Evolutionary conservation across 2,797 vertebrate genomes (phyloP).

Genomic region (Anguilla marmorata): DNA sequence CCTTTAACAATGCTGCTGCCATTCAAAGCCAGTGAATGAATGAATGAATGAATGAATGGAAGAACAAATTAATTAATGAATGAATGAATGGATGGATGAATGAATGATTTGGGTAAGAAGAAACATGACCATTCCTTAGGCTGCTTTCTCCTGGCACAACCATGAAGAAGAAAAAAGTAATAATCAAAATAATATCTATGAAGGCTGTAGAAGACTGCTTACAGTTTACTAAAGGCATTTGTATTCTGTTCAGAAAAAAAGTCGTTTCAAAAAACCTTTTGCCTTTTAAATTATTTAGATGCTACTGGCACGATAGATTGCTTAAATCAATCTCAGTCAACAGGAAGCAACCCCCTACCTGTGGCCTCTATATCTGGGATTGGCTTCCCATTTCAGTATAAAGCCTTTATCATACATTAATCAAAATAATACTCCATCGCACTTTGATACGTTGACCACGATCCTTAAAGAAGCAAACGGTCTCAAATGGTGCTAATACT

Average conservation of each 20-base stretch:
- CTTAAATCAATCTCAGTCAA: constrained; percentile 78
- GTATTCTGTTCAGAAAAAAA: constrained; percentile 21
- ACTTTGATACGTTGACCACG: neutral
- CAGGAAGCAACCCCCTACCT: constrained; percentile 67
- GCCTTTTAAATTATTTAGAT: constrained; percentile 78
- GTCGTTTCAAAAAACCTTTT: neutral
- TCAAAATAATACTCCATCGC: neutral
- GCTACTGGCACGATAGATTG: constrained; percentile 70
- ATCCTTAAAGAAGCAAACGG: neutral
- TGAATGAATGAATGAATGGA: neutral
- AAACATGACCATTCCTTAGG: neutral
- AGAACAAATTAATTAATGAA: no score
- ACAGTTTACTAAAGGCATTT: neutral
- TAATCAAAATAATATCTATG: neutral
- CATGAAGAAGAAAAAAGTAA: neutral
- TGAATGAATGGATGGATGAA: neutral
- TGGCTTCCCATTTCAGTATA: neutral
- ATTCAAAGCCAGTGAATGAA: neutral
- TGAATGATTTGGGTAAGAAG: neutral
- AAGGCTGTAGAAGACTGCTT: neutral
- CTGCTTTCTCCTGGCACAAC: neutral
- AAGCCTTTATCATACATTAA: neutral
- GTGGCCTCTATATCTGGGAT: constrained; percentile 58
- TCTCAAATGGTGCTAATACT: neutral
- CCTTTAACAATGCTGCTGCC: neutral